phyloP scores from a whole-genome alignment of 2,888 invertebrate species.

The Hydraecia micacea region DNA sequence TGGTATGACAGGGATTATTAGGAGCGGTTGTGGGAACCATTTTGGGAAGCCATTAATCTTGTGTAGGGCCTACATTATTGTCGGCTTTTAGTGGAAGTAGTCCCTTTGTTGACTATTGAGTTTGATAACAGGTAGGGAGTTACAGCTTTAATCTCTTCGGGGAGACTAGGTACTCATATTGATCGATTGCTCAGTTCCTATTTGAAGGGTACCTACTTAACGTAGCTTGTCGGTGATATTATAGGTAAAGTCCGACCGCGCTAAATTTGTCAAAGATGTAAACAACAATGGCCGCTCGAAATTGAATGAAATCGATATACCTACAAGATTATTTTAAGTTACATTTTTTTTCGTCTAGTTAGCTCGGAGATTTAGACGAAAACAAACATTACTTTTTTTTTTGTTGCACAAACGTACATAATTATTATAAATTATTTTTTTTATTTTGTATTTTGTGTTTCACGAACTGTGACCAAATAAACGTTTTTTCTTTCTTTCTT shows the following conservation, averaged over 20 bases:
- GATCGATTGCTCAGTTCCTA: background rate
- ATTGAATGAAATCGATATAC: no score
- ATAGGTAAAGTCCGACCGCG: background rate
- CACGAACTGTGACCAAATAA: no score
- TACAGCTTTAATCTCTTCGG: background rate
- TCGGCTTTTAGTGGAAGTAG: slow-evolving; percentile 14
- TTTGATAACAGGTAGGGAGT: background rate
- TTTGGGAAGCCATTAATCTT: slow-evolving; percentile 33
- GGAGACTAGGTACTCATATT: background rate
- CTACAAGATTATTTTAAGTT: no score
- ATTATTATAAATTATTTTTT: no score
- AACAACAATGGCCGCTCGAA: no score
- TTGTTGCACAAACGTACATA: no score
- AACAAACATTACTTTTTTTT: no score
- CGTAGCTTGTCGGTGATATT: background rate
- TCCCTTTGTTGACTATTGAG: background rate
- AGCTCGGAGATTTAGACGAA: no score
- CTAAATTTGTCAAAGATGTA: no score
- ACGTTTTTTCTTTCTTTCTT: no score
- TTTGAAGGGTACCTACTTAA: background rate
- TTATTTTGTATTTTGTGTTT: no score
- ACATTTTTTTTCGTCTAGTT: no score
- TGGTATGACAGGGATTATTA: slow-evolving; percentile 29
- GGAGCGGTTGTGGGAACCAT: slow-evolving; percentile 47
- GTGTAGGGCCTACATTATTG: slow-evolving; percentile 12